phyloP scores from a whole-genome alignment of 2,888 invertebrate genomes.

The Nebria salina region DNA sequence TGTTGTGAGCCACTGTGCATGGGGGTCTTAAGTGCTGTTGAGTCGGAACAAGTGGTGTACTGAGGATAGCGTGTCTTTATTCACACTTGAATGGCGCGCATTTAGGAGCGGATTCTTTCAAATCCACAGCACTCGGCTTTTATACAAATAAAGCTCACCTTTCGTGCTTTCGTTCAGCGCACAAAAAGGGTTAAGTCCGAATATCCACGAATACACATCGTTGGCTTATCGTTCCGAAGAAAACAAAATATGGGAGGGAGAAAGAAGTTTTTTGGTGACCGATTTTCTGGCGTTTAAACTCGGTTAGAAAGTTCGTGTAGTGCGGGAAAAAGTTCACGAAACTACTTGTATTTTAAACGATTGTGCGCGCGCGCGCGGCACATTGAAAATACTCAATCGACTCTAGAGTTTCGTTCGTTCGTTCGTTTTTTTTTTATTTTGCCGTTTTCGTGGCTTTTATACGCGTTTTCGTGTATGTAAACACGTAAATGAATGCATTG shows the following conservation, averaged over 20 bases:
- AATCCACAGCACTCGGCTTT: background rate
- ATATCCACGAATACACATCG: background rate
- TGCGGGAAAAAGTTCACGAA: background rate
- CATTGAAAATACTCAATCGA: background rate
- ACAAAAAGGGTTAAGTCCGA: background rate
- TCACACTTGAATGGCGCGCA: slow-evolving; percentile 7
- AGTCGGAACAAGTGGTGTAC: background rate
- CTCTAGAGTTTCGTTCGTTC: background rate
- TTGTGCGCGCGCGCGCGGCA: background rate
- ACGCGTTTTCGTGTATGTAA: slow-evolving; percentile 33
- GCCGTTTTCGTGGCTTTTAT: slow-evolving; percentile 12
- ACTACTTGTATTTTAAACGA: background rate
- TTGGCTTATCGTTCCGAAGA: background rate
- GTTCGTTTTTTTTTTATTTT: slow-evolving; percentile 21
- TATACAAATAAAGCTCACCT: slow-evolving; percentile 4
- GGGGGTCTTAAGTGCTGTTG: background rate
- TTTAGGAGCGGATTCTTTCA: background rate
- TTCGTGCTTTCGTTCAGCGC: slow-evolving; percentile 5
- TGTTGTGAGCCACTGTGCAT: background rate
- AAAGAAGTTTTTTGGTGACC: background rate
- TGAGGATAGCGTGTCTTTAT: slow-evolving; percentile 14
- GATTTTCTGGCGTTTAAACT: background rate
- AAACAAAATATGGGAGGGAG: background rate
- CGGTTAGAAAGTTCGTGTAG: background rate
- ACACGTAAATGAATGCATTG: slow-evolving; percentile 42